Percentiles rank a stretch among this genome's conserved stretches.
Conservation (phyloP, 2,888 invertebrate genomes). For the Sinentomon sp. region DNA sequence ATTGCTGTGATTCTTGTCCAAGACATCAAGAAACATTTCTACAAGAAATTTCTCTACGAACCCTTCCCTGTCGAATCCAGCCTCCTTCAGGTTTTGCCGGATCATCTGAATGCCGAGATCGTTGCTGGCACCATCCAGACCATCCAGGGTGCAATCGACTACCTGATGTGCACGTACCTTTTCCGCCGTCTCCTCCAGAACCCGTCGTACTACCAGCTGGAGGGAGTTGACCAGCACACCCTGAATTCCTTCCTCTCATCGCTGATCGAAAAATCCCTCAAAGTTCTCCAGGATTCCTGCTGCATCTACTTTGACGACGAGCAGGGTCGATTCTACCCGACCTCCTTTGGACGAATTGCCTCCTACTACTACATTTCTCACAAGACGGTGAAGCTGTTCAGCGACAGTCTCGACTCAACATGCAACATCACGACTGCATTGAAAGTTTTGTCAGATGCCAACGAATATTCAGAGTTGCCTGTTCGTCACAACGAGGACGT, state of each 20-base stretch:
- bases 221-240: slow-evolving; percentile 34
- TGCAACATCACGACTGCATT: slow-evolving; percentile 42
- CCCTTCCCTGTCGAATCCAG: slow-evolving; percentile 98
- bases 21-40: slow-evolving; percentile 92
- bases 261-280: slow-evolving; percentile 48
- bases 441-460: slow-evolving; percentile 45
- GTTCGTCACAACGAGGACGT: slow-evolving; percentile 93
- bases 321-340: slow-evolving; percentile 28
- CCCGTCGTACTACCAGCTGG: slow-evolving; percentile 65
- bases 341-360: slow-evolving; percentile 71
- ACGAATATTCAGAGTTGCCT: slow-evolving; percentile 74
- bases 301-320: slow-evolving; percentile 54
- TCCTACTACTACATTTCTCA: slow-evolving; percentile 92
- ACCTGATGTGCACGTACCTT: slow-evolving; percentile 95
- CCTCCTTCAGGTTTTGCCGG: slow-evolving; percentile 61
- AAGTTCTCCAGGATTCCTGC: slow-evolving; percentile 38
- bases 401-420: slow-evolving; percentile 32
- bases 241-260: slow-evolving; percentile 47
- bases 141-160: slow-evolving; percentile 79
- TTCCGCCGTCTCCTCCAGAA: slow-evolving; percentile 73
- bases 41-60: slow-evolving; percentile 94
- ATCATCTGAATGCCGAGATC: slow-evolving; percentile 87
- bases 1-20: slow-evolving; percentile 41
- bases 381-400: slow-evolving; percentile 62
- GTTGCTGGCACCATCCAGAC: slow-evolving; percentile 83